A percentile compares a stretch with the other conserved stretches of the same genome.
Conservation (phyloP, 2,888 invertebrate genomes). For the Disparrhopalites patrizii region DNA sequence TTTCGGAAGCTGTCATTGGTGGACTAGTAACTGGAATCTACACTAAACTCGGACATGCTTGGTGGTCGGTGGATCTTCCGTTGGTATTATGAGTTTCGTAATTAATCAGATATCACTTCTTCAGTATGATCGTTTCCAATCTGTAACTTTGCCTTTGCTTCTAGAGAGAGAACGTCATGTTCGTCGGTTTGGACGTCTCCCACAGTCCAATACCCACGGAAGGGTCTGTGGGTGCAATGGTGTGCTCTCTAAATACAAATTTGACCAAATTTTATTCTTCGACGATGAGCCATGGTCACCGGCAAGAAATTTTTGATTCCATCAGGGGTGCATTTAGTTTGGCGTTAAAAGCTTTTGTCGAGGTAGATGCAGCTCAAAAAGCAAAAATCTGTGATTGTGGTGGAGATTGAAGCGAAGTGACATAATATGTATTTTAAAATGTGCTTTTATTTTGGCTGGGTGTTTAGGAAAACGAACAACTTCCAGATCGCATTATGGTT, state of each 20-base stretch:
- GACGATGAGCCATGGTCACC: neutral
- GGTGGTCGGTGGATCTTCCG: slow-evolving; percentile 17
- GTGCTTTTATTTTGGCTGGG: neutral
- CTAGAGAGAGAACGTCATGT: slow-evolving; percentile 16
- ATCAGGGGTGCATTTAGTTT: neutral
- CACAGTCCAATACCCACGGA: neutral
- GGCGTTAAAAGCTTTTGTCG: slow-evolving; percentile 4
- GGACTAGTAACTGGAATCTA: neutral
- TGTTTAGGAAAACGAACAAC: slow-evolving; percentile 16
- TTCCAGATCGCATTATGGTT: slow-evolving; percentile 16
- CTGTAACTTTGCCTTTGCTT: neutral
- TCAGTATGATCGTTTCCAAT: too few species aligned
- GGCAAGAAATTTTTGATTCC: slow-evolving; percentile 11
- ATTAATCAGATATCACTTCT: neutral
- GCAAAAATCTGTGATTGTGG: neutral
- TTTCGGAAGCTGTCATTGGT: neutral
- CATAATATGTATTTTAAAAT: neutral
- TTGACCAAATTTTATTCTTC: slow-evolving; percentile 6
- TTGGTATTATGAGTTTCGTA: neutral
- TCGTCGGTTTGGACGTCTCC: slow-evolving; percentile 24
- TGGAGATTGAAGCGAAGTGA: neutral
- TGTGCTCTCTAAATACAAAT: slow-evolving; percentile 10
- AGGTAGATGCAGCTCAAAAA: neutral
- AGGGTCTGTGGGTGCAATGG: slow-evolving; percentile 12
- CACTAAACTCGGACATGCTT: slow-evolving; percentile 12